Conservation (phyloP, 2,797 vertebrate genomes). For the Hoplostethus mediterraneus region DNA sequence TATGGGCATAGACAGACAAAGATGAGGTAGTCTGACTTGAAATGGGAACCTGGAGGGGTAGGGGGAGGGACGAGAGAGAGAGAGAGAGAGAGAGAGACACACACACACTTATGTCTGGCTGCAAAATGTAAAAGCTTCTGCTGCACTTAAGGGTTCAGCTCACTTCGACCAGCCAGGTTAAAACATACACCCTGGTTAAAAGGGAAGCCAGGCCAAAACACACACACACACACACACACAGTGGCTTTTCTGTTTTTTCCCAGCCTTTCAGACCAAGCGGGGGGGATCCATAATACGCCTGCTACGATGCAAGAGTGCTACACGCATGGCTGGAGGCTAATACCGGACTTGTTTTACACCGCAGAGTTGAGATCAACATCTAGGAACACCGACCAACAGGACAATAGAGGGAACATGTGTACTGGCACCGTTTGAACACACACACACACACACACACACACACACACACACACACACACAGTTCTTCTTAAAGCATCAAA, state of each 20-base stretch:
- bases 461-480: slow-evolving; percentile 13
- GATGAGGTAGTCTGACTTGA: slow-evolving; percentile 48
- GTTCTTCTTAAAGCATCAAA: too few relatives aligned
- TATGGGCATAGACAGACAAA: slow-evolving; percentile 46
- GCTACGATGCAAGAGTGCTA: neutral
- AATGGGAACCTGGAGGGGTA: slow-evolving; percentile 42
- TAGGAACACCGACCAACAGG: neutral
- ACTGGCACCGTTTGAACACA: neutral
- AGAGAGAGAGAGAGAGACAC: neutral
- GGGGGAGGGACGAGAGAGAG: neutral
- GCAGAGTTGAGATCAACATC: slow-evolving; percentile 20
- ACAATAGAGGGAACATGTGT: slow-evolving; percentile 2
- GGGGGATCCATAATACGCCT: neutral
- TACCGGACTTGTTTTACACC: neutral
- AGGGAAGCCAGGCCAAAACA: slow-evolving; percentile 11
- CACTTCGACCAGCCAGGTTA: slow-evolving; percentile 48
- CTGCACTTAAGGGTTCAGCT: slow-evolving; percentile 57
- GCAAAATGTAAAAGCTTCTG: slow-evolving; percentile 63
- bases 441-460: neutral
- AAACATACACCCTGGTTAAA: slow-evolving; percentile 47
- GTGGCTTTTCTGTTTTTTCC: slow-evolving; percentile 24
- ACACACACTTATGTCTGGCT: slow-evolving; percentile 32
- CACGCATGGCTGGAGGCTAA: neutral
- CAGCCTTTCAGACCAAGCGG: slow-evolving; percentile 12
- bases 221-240: too few relatives aligned